A percentile compares a stretch with the other conserved stretches of the same genome.
These are phyloP conservation scores for Caenorhabditis wallacei DNA, from an alignment of 2,888 invertebrate genomes.

Conservation along the genomic window DNA sequence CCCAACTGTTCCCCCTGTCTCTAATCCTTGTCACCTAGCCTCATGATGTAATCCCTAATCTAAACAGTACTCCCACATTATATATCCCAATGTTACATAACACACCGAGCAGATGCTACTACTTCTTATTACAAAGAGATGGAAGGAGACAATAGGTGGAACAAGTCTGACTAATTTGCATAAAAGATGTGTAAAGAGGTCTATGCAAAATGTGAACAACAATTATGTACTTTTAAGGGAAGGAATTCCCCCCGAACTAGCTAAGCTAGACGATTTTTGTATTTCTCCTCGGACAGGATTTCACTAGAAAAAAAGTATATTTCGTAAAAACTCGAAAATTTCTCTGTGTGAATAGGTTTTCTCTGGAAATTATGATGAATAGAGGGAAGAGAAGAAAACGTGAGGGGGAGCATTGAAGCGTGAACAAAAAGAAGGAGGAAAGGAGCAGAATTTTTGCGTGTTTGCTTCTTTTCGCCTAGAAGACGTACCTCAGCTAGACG, in stretches of 20 bases:
- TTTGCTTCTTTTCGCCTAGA: slow-evolving; percentile 1
- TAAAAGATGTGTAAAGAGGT: slow-evolving; percentile 51
- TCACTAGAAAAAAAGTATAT: background rate
- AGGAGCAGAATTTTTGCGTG: slow-evolving; percentile 12
- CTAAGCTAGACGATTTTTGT: slow-evolving; percentile 19
- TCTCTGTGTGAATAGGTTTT: slow-evolving; percentile 18
- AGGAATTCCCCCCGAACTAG: too few relatives aligned
- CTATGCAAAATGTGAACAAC: slow-evolving; percentile 23
- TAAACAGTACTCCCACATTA: slow-evolving; percentile 14
- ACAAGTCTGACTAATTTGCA: slow-evolving; percentile 47
- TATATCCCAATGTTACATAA: slow-evolving; percentile 32
- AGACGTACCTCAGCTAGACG: slow-evolving; percentile 19
- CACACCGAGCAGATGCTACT: slow-evolving; percentile 31
- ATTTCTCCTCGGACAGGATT: background rate
- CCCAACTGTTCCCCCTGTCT: too few relatives aligned
- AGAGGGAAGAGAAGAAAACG: slow-evolving; percentile 16
- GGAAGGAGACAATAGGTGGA: slow-evolving; percentile 32
- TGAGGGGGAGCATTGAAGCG: slow-evolving; percentile 36
- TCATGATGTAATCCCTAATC: slow-evolving; percentile 12
- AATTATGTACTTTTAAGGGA: slow-evolving; percentile 55
- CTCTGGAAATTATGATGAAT: slow-evolving; percentile 44
- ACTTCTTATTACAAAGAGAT: background rate
- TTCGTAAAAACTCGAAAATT: background rate
- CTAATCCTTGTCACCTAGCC: background rate
- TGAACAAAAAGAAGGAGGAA: slow-evolving; percentile 35